Evolutionary conservation across 1,140 invertebrate species (phyloP), one percentile per base, ranked within the genome.

Genomic region (Frieseomelitta varia): DNA sequence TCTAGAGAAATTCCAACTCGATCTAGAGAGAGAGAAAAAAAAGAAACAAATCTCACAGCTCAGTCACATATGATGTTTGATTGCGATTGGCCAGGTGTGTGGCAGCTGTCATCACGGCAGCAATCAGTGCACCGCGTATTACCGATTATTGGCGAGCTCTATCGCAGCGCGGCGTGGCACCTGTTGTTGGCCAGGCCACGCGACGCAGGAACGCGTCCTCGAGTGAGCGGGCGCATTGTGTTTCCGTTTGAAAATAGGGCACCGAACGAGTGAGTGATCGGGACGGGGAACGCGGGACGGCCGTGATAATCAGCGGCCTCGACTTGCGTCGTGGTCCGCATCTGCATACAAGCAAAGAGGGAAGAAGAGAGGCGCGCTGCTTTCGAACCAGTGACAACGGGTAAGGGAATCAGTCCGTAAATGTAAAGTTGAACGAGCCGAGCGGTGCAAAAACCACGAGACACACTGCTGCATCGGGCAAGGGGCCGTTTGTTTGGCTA

Each of bases 351-450:
- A 90, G 82, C 67, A 56, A 69, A 68, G 58, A 27, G 30, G 39
- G 51, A 65, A 27, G 51, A 65, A 27, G 30, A 53, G 56, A 65
- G 51, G 67, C 63, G 39, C 55, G 24, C 68, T 8, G 65, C 27
- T 72, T n/a, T 65, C 63, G 63, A 34, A 58, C 58, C 79, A 61
- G 85, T 85, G 89, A 90, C 89, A 89, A 89, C 89, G 90, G 77
- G 73, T 90, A 90, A 91, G 89, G 86, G 90, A 90, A 91, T 91
- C 89, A 89, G 73, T 90, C 89, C 91, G 87, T 90, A 91, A 90
- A 91, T 89, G 91, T 91, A 91, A 89, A 91, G 83, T 89, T 84
- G 89, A 89, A 91, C 86, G 86, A 82, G 79, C 51, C 86, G 86
- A 82, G 79, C 51, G 27, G 53, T 19, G 84, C 85, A 90, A 90